These are phyloP conservation scores for Folsomia manolachei DNA, from an alignment of 2,888 invertebrate species.

Conservation along the genomic window DNA sequence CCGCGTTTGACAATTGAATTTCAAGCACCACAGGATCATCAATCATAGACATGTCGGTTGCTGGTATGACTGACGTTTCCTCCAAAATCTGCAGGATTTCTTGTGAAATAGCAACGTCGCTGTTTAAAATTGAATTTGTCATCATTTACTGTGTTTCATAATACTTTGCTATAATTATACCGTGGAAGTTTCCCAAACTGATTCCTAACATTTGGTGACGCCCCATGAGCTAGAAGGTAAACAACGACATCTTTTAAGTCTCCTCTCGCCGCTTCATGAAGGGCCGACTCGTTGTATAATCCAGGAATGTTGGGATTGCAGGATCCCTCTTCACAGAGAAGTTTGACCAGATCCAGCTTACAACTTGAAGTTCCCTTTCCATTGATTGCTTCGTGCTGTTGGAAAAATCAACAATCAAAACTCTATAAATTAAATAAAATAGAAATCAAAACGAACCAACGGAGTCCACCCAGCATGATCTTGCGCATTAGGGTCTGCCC, in stretches of 20 bases:
- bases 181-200: slow-evolving; percentile 59
- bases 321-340: slow-evolving; percentile 60
- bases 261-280: slow-evolving; percentile 65
- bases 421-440: slow-evolving; percentile 15
- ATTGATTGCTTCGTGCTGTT: slow-evolving; percentile 65
- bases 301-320: slow-evolving; percentile 62
- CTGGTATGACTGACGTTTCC: not conserved
- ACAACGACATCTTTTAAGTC: slow-evolving; percentile 58
- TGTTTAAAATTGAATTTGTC: slow-evolving; percentile 7
- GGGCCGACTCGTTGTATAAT: slow-evolving; percentile 62
- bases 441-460: slow-evolving; percentile 56
- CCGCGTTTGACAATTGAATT: slow-evolving; percentile 28
- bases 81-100: slow-evolving; percentile 13
- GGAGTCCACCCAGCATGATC: slow-evolving; percentile 72
- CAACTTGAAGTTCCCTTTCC: slow-evolving; percentile 27
- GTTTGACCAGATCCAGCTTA: slow-evolving; percentile 58
- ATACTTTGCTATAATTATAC: slow-evolving; percentile 34
- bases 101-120: slow-evolving; percentile 33
- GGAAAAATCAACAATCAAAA: slow-evolving; percentile 47
- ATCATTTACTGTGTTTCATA: not conserved
- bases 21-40: slow-evolving; percentile 28
- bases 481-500: slow-evolving; percentile 65
- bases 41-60: not conserved
- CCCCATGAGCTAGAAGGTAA: slow-evolving; percentile 62
- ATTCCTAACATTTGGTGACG: slow-evolving; percentile 59